A percentile compares a stretch with the other conserved stretches of the same genome.
phyloP scores from a whole-genome alignment of 2,797 vertebrate genomes.

The Ciconia nigra region DNA sequence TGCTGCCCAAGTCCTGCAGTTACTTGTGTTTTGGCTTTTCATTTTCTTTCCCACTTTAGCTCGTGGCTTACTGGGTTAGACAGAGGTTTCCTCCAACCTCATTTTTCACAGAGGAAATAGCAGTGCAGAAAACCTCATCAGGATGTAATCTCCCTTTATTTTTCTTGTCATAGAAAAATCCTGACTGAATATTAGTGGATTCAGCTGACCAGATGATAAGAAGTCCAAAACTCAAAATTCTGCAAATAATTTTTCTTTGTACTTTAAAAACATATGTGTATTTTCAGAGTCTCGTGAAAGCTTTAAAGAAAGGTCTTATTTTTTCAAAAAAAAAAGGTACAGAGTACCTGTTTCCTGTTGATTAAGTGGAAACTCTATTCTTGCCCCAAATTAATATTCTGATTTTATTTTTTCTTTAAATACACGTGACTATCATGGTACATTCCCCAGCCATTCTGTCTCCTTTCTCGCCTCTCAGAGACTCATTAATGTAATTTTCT shows the following conservation, averaged over 20 bases:
- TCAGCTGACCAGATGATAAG: neutral
- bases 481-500: neutral
- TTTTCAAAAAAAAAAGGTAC: neutral
- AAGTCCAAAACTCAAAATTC: neutral
- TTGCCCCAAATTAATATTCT: neutral
- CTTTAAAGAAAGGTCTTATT: neutral
- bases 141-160: neutral
- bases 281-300: neutral
- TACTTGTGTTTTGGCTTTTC: slow-evolving; percentile 1
- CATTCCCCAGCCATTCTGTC: neutral
- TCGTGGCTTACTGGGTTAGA: neutral
- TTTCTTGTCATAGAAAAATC: slow-evolving; percentile 19
- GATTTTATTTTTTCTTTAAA: neutral
- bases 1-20: neutral
- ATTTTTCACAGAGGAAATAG: slow-evolving; percentile 37
- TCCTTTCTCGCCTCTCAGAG: neutral
- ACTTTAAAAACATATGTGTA: neutral
- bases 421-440: neutral
- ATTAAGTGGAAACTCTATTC: neutral
- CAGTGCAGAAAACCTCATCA: slow-evolving; percentile 7
- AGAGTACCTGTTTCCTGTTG: neutral
- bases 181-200: neutral
- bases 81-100: slow-evolving; percentile 13
- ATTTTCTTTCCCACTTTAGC: slow-evolving; percentile 10
- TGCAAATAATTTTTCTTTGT: neutral